Evolutionary conservation across 2,797 vertebrate genomes (phyloP).

Genomic region (Euphonia xanthogaster): DNA sequence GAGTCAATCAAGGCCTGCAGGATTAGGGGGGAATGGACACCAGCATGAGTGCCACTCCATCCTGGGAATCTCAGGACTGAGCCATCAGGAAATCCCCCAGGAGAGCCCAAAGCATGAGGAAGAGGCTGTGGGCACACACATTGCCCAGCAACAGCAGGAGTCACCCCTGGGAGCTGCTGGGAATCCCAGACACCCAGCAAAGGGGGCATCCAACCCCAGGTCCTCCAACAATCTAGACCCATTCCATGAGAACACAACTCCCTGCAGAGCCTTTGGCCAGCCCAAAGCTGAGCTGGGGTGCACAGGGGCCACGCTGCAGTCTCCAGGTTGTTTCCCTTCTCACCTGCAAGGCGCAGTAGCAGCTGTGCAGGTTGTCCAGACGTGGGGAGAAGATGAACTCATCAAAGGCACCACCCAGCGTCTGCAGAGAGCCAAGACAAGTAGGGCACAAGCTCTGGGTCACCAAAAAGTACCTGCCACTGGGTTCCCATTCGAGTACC

Average conservation of each 20-base stretch:
- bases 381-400: constrained; percentile 96
- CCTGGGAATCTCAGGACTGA: background rate
- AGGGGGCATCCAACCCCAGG: background rate
- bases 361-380: constrained; percentile 97
- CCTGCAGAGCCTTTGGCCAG: background rate
- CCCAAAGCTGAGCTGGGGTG: background rate
- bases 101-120: background rate
- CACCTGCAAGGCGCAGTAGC: constrained; percentile 95
- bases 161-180: background rate
- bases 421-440: constrained; percentile 71
- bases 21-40: background rate
- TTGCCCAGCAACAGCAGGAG: rapidly evolving
- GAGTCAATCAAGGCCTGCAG: constrained; percentile 87
- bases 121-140: background rate
- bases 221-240: background rate
- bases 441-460: background rate
- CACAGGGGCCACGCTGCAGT: rapidly evolving
- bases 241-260: background rate
- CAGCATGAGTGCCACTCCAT: background rate
- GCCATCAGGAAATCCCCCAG: background rate
- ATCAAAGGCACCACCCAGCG: constrained; percentile 87
- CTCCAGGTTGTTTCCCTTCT: background rate
- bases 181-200: background rate
- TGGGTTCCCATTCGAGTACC: background rate
- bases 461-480: background rate